Base-by-base conservation (phyloP, 1,140 invertebrate species). In the Carcinoscorpius rotundicauda region DNA sequence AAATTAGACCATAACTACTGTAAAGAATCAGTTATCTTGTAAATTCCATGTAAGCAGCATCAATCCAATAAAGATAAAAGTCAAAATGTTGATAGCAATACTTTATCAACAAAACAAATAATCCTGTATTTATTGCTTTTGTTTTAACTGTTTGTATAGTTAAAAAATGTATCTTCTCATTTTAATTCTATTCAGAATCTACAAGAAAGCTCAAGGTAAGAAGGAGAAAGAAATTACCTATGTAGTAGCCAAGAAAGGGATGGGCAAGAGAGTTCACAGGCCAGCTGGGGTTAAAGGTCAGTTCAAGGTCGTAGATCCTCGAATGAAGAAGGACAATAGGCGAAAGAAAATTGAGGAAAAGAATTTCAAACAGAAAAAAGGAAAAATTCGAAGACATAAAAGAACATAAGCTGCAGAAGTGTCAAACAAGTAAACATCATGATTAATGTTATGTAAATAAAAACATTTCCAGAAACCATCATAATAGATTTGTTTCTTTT, bases 201-300 rank as follows among this genome's bases (percentile, higher is more conserved):
- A 98, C 76, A 97, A 92, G 73, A 97, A 94, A 76, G 89, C 92
- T 57, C 10, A 68, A 52, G 58, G 58, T 8, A 73, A 80, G 58
- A 87, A 88, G 59, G 95, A 97, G 75, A 87, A 89, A 73, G 89
- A 97, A 76, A 81, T 96, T 0, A 93, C 87, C 0, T 98, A 98
- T 75, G 88, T 98, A 0, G 93, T 98, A 0, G 86, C 93, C 10
- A 98, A 95, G 73, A 98, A 96, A 77, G 85, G 88, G 69, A 84
- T 80, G 1, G 86, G 85, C 0, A 94, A 90, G 72, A 82, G 84
- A 61, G 83, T 86, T 50, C 78, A 81, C 52, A 79, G 93, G 71
- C 96, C 96, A 1, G 76, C 83, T 1, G 93, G 93, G 48, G 85
- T 96, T 0, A 93, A 93, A 78, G 95, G 96, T 64, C 87, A 81